Conservation (phyloP, 23 tunicate genomes). For the Diplosoma virens region DNA sequence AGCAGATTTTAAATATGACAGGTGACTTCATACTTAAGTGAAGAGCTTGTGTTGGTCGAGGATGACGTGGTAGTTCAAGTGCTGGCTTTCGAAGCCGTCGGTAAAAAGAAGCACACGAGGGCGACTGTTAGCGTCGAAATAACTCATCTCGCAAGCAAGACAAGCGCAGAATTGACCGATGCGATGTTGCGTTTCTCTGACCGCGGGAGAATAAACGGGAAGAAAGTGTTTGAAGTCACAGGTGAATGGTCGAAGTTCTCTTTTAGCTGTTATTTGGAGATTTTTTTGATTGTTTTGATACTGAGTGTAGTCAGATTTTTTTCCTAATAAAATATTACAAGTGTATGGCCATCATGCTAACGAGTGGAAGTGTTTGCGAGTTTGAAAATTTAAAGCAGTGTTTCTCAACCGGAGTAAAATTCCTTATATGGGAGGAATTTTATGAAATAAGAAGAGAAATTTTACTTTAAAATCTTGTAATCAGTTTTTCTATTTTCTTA, state of each 20-base stretch:
- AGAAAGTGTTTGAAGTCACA: conserved; percentile 40
- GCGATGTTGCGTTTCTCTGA: conserved; percentile 20
- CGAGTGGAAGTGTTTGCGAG: no score
- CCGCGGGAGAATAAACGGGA: conserved; percentile 14
- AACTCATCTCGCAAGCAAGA: not conserved
- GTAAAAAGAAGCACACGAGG: conserved; percentile 1
- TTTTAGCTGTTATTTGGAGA: not conserved
- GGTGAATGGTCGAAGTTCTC: conserved; percentile 19
- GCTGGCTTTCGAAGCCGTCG: conserved; percentile 28
- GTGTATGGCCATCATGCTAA: no score
- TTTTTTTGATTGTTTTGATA: not conserved
- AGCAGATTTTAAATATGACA: not conserved
- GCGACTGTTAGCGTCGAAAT: conserved; percentile 32
- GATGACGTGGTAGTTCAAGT: conserved; percentile 32
- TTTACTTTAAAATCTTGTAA: no score
- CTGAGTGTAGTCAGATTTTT: not conserved
- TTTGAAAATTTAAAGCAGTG: no score
- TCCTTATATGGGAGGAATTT: no score
- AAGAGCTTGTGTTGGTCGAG: not conserved
- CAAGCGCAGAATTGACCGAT: conserved; percentile 17
- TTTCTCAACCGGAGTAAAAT: no score
- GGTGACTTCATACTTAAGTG: conserved; percentile 9
- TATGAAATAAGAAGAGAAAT: no score
- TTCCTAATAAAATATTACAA: no score
- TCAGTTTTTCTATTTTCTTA: no score